phyloP scores from a whole-genome alignment of 2,888 invertebrate genomes.

The Asteroscopus sphinx region DNA sequence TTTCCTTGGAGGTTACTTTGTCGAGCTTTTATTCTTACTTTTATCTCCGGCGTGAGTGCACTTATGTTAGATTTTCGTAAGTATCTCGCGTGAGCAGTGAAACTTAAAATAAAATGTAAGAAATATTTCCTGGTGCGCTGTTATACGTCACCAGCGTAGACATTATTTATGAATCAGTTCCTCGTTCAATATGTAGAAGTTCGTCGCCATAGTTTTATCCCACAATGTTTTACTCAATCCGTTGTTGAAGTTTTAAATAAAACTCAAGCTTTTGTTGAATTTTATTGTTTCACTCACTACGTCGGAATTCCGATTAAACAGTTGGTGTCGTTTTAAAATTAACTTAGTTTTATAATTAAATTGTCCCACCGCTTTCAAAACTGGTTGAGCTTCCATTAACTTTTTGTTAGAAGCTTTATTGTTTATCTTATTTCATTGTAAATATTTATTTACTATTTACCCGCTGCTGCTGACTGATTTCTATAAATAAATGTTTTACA shows the following conservation, averaged over 20 bases:
- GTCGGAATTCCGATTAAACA: constrained; percentile 43
- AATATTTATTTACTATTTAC: constrained; percentile 35
- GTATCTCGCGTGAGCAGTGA: constrained; percentile 9
- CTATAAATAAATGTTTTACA: not conserved
- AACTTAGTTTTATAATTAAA: constrained; percentile 55
- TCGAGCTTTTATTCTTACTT: constrained; percentile 9
- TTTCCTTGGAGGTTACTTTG: not conserved
- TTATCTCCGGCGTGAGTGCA: constrained; percentile 7
- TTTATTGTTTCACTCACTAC: constrained; percentile 41
- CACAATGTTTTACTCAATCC: constrained; percentile 23
- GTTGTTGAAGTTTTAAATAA: constrained; percentile 43
- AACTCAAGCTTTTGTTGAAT: constrained; percentile 42
- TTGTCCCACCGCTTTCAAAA: constrained; percentile 49
- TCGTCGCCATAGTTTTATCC: constrained; percentile 12
- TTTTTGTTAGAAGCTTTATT: constrained; percentile 42
- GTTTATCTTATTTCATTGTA: constrained; percentile 39
- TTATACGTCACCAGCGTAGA: constrained; percentile 7
- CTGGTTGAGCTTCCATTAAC: constrained; percentile 42
- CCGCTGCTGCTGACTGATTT: constrained; percentile 4
- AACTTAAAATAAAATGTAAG: constrained; percentile 17
- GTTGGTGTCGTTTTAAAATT: constrained; percentile 47
- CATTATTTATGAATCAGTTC: constrained; percentile 15
- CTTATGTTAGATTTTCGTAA: constrained; percentile 15
- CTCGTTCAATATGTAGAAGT: constrained; percentile 22
- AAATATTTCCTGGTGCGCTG: constrained; percentile 1